These are phyloP conservation scores for Desmodus rotundus DNA, from an alignment of 2,113 vertebrate species.

Conservation along the genomic window DNA sequence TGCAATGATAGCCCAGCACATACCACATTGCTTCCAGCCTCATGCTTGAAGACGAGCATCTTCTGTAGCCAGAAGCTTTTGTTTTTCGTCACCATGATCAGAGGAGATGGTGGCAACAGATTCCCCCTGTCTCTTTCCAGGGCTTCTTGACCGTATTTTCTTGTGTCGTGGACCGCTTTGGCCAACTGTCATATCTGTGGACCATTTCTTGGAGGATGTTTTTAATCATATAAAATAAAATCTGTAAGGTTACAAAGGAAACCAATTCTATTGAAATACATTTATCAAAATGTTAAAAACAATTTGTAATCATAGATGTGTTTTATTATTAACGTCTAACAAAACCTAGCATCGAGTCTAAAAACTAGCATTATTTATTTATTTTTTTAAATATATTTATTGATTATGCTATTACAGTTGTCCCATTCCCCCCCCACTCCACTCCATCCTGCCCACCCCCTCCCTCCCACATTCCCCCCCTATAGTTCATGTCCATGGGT, in stretches of 20 bases:
- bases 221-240: not conserved
- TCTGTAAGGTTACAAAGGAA: not conserved
- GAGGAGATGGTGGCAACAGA: not conserved
- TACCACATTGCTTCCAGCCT: no score
- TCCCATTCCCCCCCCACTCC: no score
- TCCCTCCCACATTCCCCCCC: no score
- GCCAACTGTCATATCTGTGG: not conserved
- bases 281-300: constrained; percentile 1
- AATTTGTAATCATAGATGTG: not conserved
- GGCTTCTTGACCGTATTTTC: not conserved
- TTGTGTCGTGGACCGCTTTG: not conserved
- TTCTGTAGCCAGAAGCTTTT: not conserved
- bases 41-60: not conserved
- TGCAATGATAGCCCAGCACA: not conserved
- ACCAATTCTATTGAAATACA: not conserved
- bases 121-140: not conserved
- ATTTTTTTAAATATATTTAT: no score
- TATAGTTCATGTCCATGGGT: no score
- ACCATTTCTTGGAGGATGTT: not conserved
- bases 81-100: not conserved
- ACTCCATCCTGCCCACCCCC: no score
- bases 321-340: not conserved
- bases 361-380: no score
- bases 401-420: no score
- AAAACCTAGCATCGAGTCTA: not conserved